Conservation (phyloP, 2,113 vertebrate species). For the Leptobrachium leishanense region DNA sequence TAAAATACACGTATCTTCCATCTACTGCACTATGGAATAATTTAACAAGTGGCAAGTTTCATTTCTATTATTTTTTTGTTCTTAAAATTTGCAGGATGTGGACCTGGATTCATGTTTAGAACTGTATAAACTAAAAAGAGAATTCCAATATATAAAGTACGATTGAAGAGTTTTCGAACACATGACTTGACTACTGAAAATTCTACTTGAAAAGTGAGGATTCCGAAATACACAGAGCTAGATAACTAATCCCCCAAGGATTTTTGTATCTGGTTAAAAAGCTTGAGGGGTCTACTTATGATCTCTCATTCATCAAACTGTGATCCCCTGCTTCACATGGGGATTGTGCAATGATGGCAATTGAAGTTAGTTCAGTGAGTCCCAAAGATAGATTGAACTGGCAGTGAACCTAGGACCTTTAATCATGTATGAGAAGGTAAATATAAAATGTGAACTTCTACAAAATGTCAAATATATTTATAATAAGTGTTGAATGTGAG, state of each 20-base stretch:
- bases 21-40: too few relatives aligned
- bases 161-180: neutral
- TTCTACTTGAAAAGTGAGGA: neutral
- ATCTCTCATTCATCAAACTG: conserved; percentile 25
- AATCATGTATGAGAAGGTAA: conserved; percentile 22
- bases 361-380: conserved; percentile 13
- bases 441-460: conserved; percentile 25
- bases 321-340: neutral
- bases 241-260: conserved; percentile 1
- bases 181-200: neutral
- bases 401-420: conserved; percentile 20
- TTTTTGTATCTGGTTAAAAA: neutral
- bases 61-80: too few relatives aligned
- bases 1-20: too few relatives aligned
- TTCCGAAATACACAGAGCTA: neutral
- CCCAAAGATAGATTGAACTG: conserved; percentile 8
- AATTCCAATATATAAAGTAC: neutral
- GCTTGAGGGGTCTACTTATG: conserved; percentile 14
- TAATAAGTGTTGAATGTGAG: conserved; percentile 13
- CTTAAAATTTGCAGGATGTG: too few relatives aligned
- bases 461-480: conserved; percentile 14
- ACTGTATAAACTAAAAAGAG: too few relatives aligned
- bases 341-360: conserved; percentile 8
- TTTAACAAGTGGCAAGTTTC: too few relatives aligned
- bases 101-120: too few relatives aligned